phyloP scores from a whole-genome alignment of 1,140 invertebrate species.

The Lasioglossum baleicum region DNA sequence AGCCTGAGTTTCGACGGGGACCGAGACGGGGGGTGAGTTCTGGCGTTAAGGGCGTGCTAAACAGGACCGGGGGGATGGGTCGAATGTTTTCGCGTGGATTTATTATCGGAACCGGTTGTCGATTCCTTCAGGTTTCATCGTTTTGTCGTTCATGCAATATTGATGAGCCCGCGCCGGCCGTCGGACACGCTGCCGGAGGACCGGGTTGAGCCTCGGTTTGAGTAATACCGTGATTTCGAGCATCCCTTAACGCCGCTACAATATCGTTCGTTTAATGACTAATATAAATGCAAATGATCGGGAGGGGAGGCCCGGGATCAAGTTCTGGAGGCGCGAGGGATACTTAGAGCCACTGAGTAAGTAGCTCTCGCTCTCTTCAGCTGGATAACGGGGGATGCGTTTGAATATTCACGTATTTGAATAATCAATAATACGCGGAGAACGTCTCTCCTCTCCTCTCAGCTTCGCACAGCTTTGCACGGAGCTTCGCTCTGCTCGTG shows the following conservation, averaged over 20 bases:
- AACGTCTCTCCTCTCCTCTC: too few relatives aligned
- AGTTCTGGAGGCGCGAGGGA: background rate
- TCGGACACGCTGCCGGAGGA: background rate
- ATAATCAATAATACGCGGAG: conserved; percentile 38
- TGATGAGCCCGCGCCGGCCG: conserved; percentile 5
- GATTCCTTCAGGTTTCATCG: conserved; percentile 5
- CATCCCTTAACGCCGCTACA: conserved; percentile 11
- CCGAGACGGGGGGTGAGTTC: background rate
- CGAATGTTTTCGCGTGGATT: background rate
- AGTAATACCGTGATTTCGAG: background rate
- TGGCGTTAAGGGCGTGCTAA: background rate
- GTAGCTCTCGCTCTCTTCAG: background rate
- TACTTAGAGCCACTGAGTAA: background rate
- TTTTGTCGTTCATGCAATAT: conserved; percentile 23
- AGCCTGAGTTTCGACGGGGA: too few relatives aligned
- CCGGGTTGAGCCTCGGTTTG: background rate
- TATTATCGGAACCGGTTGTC: conserved; percentile 9
- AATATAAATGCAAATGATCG: conserved; percentile 44
- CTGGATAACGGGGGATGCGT: background rate
- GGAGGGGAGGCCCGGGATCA: background rate
- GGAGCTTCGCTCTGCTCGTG: too few relatives aligned
- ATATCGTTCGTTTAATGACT: conserved; percentile 35
- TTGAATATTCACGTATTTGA: conserved; percentile 41
- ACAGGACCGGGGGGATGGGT: too few relatives aligned
- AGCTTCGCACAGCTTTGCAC: too few relatives aligned